Base-by-base conservation (phyloP, 1,140 invertebrate species). In the Panulirus ornatus region DNA sequence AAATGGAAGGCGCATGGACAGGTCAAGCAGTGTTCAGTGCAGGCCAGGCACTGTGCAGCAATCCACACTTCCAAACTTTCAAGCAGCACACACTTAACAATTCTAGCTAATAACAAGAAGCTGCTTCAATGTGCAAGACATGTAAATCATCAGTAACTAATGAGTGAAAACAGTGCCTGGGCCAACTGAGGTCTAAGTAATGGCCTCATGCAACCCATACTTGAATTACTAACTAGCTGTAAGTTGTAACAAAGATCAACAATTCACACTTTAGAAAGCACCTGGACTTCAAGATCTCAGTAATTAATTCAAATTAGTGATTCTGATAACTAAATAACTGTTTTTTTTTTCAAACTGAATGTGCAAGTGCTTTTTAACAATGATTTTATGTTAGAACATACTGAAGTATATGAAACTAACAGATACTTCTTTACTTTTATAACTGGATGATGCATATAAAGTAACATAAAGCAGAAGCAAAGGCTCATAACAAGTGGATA, bases 141-240 rank as follows among this genome's bases (percentile, higher is more conserved):
- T 27, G 5, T 27, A 66, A 66, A 19, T 66, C 22, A 66, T 27
- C 1, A 66, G n/a, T 8, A 58, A 3, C 51, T 19, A 58, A 22
- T 58, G 22, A 66, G 58, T 66, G 58, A 66, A 66, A 83, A 83
- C 87, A 89, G 87, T 89, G 87, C 87, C 87, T 89, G 87, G 47
- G 70, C 44, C 79, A 75, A 89, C 79, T 89, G 87, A 89, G 51
- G 76, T 89, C 87, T 66, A 89, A 82, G 66, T 78, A 73, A 71
- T 79, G 66, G 87, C 70, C 87, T 89, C 87, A 89, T 89, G 87
- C 87, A 84, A 89, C 79, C 87, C 87, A 89, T 71, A 84, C 16
- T 86, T 75, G 54, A 63, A 40, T 19, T 40, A 76, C 73, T 76
- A 76, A 76, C 73, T 76, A 76, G n/a, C 51, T n/a, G 42, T n/a